A percentile compares a stretch with the other conserved stretches of the same genome.
Evolutionary conservation across 2,797 vertebrate genomes (phyloP).

Genomic region (Synaphobranchus kaupii): DNA sequence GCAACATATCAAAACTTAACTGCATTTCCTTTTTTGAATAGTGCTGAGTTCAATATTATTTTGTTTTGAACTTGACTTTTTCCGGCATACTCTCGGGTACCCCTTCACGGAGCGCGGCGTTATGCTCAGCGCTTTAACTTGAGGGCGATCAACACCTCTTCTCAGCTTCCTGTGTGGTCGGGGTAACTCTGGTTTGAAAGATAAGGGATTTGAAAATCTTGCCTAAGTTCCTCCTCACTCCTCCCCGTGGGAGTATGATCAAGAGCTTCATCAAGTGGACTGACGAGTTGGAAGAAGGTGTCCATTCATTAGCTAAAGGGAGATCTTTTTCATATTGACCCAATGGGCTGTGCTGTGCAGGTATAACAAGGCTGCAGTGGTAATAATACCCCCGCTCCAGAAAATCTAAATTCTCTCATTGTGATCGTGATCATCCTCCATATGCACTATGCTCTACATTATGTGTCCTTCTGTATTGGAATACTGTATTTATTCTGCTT

Average conservation of each 20-base stretch:
- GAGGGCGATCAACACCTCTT: conserved; percentile 67
- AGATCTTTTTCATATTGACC: conserved; percentile 47
- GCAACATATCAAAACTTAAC: conserved; percentile 74
- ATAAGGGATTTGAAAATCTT: conserved; percentile 20
- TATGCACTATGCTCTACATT: neutral
- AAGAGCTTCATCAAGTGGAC: conserved; percentile 8
- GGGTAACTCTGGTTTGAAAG: conserved; percentile 55
- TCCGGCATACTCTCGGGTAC: conserved; percentile 27
- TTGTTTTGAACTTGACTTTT: conserved; percentile 71
- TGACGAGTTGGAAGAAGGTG: conserved; percentile 66
- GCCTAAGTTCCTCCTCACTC: neutral
- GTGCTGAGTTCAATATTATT: conserved; percentile 83
- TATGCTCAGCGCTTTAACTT: conserved; percentile 62
- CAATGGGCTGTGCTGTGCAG: neutral
- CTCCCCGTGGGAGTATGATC: conserved; percentile 4
- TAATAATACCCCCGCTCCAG: neutral
- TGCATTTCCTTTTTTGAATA: conserved; percentile 73
- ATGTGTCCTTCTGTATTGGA: neutral
- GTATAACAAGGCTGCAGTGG: neutral
- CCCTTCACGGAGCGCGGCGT: conserved; percentile 1
- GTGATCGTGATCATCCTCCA: neutral
- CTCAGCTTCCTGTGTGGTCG: conserved; percentile 55
- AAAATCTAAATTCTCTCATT: neutral
- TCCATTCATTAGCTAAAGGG: conserved; percentile 65
- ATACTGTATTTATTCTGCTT: neutral